Evolutionary conservation across 2,888 invertebrate genomes (phyloP), one percentile per base, ranked within the genome.

Genomic region (Oscheius sp.): DNA sequence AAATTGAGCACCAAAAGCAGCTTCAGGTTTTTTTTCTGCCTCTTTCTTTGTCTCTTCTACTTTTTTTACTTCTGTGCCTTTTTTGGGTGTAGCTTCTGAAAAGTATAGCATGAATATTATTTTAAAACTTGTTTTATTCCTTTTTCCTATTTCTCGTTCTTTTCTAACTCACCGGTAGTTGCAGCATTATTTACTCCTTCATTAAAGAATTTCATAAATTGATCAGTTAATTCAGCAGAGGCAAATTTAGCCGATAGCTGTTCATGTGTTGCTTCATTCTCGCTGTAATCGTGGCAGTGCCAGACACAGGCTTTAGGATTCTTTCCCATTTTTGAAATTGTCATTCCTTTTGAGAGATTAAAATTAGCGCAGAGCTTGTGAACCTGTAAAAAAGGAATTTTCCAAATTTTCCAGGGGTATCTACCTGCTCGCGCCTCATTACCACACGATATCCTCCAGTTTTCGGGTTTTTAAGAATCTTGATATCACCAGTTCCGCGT

Each of bases 351-450:
- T 5, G 68, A 32, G 45, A 86, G 67, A 12, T 68, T 54, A 75
- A 85, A 85, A 74, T 86, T 86, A 70, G 86, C 86, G 68, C 85
- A 85, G 8, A 86, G 59, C 62, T 86, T 86, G 71, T 79, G 81
- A 17, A 36, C 36, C 54, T 54, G 24, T 20, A 54, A 50, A 28
- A 26, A 30, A 2, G 28, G 41, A 41, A 6, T 4, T 41, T 41
- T 20, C 12, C 12, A 17, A 3, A 41, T 17, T 41, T 36, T 36
- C 36, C 8, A 36, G 41, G 41, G 41, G 20, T 41, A 41, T 20
- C n/a, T 41, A 84, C 82, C 87, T 93, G 93, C 77, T 95, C 95
- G 12, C 95, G 90, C 20, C 95, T 90, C 95, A 96, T 95, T 14
- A 97, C 89, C 30, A 95, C 90, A 70, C 95, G 90, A 81, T 85